A percentile compares a stretch with the other conserved stretches of the same genome.
Conservation (phyloP, 2,888 invertebrate genomes). For the Dolichomitus sp. region DNA sequence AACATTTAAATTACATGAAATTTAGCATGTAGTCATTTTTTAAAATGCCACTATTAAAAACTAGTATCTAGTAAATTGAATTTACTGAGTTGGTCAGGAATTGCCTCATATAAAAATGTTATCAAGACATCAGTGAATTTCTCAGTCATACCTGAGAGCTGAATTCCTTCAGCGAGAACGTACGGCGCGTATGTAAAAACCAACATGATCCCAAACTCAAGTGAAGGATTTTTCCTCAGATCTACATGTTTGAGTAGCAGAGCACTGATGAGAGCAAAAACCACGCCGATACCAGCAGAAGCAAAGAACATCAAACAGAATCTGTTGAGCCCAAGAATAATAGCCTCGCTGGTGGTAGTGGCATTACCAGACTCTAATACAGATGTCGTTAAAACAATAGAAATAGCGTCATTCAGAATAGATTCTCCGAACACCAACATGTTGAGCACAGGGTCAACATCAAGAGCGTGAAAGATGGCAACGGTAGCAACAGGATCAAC, state of each 20-base stretch:
- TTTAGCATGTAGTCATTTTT: too few species aligned
- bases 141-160: conserved; percentile 92
- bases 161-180: conserved; percentile 98
- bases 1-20: too few species aligned
- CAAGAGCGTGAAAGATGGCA: conserved; percentile 98
- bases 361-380: conserved; percentile 91
- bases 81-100: too few species aligned
- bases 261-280: conserved; percentile 97
- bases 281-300: conserved; percentile 98
- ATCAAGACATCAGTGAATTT: not conserved
- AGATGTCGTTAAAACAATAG: conserved; percentile 98
- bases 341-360: conserved; percentile 93
- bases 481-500: conserved; percentile 99
- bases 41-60: too few species aligned
- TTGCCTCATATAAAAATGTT: too few species aligned
- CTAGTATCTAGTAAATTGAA: too few species aligned
- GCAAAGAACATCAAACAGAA: conserved; percentile 99
- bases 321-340: conserved; percentile 94
- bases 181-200: conserved; percentile 99
- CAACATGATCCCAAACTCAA: conserved; percentile 99
- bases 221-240: conserved; percentile 97
- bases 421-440: conserved; percentile 99
- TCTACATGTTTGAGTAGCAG: conserved; percentile 98
- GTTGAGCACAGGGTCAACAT: conserved; percentile 98
- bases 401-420: conserved; percentile 99